A percentile compares a stretch with the other conserved stretches of the same genome.
phyloP scores from a whole-genome alignment of 2,888 invertebrate species.

The Ormyrus labotus region DNA sequence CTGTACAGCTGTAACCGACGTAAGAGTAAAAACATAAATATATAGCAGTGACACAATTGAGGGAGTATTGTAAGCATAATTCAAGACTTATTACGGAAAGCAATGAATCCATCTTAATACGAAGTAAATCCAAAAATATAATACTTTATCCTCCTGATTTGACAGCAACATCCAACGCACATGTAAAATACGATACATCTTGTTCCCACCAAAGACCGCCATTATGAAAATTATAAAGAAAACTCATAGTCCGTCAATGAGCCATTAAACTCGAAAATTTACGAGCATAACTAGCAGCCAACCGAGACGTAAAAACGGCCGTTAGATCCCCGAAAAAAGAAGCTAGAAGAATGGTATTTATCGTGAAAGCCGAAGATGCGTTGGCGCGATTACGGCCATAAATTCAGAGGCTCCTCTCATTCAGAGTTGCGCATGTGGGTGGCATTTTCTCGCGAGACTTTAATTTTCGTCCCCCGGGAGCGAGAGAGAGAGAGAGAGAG shows the following conservation, averaged over 20 bases:
- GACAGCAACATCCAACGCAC: too few relatives aligned
- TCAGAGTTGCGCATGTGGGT: conserved; percentile 24
- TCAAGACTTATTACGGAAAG: too few relatives aligned
- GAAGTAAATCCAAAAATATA: too few relatives aligned
- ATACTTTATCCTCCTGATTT: too few relatives aligned
- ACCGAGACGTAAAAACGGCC: conserved; percentile 33
- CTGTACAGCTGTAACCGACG: too few relatives aligned
- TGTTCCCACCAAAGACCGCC: not conserved
- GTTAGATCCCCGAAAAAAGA: not conserved
- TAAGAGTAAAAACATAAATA: too few relatives aligned
- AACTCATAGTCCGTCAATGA: conserved; percentile 3
- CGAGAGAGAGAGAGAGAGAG: too few relatives aligned
- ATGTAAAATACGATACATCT: not conserved
- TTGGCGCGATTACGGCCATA: conserved; percentile 1
- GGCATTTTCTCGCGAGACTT: conserved; percentile 32
- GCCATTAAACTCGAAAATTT: not conserved
- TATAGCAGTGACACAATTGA: too few relatives aligned
- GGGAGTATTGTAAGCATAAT: too few relatives aligned
- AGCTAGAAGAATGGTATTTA: conserved; percentile 13
- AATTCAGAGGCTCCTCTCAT: conserved; percentile 17
- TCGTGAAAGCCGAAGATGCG: not conserved
- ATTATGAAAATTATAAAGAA: conserved; percentile 21
- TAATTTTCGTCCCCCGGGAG: not conserved
- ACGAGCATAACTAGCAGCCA: not conserved
- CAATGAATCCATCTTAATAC: too few relatives aligned